Evolutionary conservation across 2,888 invertebrate genomes (phyloP).

Genomic region (Catonia carolina): DNA sequence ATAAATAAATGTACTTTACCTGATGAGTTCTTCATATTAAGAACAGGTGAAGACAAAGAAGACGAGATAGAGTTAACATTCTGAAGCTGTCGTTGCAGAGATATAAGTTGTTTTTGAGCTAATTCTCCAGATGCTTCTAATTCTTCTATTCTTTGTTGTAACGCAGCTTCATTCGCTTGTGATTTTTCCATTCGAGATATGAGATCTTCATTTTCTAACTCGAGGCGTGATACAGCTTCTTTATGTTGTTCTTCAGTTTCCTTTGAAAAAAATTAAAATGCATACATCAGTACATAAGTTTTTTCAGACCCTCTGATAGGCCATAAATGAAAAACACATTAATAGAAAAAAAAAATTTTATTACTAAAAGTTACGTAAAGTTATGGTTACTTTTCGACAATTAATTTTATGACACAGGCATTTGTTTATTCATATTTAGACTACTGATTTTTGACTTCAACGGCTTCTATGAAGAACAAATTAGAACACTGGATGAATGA

Average conservation of each 20-base stretch:
- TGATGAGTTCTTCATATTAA: conserved; percentile 1
- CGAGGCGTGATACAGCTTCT: conserved; percentile 49
- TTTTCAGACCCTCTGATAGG: neutral
- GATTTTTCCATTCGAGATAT: conserved; percentile 47
- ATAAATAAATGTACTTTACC: too few relatives aligned
- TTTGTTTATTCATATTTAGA: too few relatives aligned
- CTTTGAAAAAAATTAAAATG: conserved; percentile 21
- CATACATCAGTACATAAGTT: neutral
- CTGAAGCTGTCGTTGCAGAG: neutral
- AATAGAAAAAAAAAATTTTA: too few relatives aligned
- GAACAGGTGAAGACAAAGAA: neutral
- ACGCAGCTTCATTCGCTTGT: conserved; percentile 42
- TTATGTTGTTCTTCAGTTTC: conserved; percentile 43
- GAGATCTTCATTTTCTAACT: conserved; percentile 49
- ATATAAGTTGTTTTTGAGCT: conserved; percentile 40
- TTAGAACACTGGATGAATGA: too few relatives aligned
- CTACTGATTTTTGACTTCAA: too few relatives aligned
- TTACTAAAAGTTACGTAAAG: too few relatives aligned
- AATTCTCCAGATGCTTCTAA: conserved; percentile 45
- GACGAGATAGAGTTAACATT: neutral
- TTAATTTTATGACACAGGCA: too few relatives aligned
- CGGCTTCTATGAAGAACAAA: too few relatives aligned
- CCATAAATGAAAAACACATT: neutral
- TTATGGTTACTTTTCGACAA: conserved; percentile 10
- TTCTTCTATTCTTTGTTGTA: conserved; percentile 39